Evolutionary conservation across 64 coral and sea anemone species (phyloP).

Genomic region (Dendrophyllia cribrosa): DNA sequence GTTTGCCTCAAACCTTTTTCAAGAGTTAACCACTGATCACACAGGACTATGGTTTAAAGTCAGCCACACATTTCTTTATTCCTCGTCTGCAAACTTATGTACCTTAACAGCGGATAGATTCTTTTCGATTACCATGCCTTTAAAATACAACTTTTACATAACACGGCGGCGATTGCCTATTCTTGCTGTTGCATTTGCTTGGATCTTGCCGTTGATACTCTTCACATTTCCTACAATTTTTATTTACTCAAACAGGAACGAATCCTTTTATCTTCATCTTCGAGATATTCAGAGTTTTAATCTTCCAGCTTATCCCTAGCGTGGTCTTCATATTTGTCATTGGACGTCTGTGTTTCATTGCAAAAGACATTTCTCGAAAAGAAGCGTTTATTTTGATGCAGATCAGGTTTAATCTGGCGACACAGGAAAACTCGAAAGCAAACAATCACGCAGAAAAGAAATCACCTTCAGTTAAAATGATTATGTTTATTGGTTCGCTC

Average conservation of each 20-base stretch:
- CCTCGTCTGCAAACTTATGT: background rate
- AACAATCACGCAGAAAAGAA: background rate
- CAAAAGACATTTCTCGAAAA: background rate
- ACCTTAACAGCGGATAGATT: background rate
- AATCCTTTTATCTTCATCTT: background rate
- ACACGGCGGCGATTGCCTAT: background rate
- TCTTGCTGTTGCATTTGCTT: background rate
- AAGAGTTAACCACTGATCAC: slow-evolving; percentile 7
- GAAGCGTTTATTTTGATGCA: background rate
- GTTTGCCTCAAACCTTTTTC: background rate
- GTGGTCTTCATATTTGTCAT: background rate
- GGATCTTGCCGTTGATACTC: background rate
- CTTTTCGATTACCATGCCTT: background rate
- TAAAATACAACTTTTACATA: background rate
- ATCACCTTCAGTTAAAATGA: slow-evolving; percentile 5
- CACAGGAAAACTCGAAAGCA: background rate
- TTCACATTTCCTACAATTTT: slow-evolving; percentile 7
- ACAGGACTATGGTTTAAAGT: slow-evolving; percentile 9
- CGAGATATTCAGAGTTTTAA: background rate
- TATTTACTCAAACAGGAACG: background rate
- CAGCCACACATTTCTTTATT: slow-evolving; percentile 28
- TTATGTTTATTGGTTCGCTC: background rate
- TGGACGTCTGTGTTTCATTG: background rate
- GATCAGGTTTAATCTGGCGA: background rate
- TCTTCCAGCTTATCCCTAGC: slow-evolving; percentile 15